Evolutionary conservation across 2,888 invertebrate genomes (phyloP), one percentile per base, ranked within the genome.

Genomic region (Idaea straminata): DNA sequence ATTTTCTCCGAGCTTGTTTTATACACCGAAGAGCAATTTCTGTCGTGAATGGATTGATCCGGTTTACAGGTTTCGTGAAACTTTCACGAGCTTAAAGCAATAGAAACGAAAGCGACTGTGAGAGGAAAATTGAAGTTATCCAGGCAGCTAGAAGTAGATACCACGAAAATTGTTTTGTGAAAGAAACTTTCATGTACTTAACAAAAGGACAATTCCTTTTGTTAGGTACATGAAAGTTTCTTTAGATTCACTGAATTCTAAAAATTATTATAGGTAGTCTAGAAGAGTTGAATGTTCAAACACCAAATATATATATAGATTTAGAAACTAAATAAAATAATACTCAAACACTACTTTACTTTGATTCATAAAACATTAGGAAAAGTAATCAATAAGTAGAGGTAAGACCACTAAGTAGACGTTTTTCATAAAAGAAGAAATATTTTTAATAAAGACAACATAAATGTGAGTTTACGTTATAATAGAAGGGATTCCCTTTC

Each of bases 1-100:
- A 90, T 89, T 88, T 87, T 84, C 83, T 83, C 78, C 75, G 80
- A 65, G 78, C 86, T 82, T 83, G 83, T 88, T 87, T 85, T 86
- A 87, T 83, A 79, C 79, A 75, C 76, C 81, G 76, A 80, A 80
- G 81, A 80, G 80, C 80, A 82, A 85, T 86, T 84, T 81, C 74
- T 77, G 77, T 76, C 78, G 80, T 83, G 80, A 85, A 86, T 83
- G 79, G 81, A 83, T 85, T 83, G 85, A 84, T 82, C 81, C 81
- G 77, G 83, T 86, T 85, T 83, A 84, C 74, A 72, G 64, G 73
- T 77, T 79, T 75, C 70, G 74, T 67, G 64, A 61, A 66, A 68
- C 65, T 73, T 70, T 66, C 62, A 66, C 67, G 66, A 74, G 66
- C 69, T 70, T 68, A 57, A 62, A 70, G 62, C 64, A 63, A 67